Conservation (phyloP, 1,140 invertebrate genomes). For the Ceratina australensis region DNA sequence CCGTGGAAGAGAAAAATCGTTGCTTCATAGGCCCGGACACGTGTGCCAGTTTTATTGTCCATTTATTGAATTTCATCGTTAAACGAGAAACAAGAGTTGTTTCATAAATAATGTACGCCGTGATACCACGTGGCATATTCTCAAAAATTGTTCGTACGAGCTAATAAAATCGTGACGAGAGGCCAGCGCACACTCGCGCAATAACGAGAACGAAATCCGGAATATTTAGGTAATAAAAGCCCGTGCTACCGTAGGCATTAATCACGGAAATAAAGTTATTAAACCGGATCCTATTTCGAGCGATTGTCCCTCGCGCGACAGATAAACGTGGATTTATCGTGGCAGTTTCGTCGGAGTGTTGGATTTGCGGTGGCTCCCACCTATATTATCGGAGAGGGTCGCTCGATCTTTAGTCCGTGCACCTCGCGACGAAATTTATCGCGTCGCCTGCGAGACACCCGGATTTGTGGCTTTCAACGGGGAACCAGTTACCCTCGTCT, state of each 20-base stretch:
- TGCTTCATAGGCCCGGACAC: no score
- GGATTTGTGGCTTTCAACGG: conserved; percentile 58
- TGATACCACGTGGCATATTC: no score
- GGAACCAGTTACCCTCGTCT: conserved; percentile 23
- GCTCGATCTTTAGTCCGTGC: conserved; percentile 36
- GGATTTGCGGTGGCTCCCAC: conserved; percentile 42
- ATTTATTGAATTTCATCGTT: no score
- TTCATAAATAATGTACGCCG: no score
- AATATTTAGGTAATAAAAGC: not conserved
- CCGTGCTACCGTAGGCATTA: not conserved
- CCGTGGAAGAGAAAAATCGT: no score
- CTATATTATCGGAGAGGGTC: conserved; percentile 39
- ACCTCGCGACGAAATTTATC: conserved; percentile 37
- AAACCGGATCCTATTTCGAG: conserved; percentile 34
- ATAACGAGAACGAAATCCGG: not conserved
- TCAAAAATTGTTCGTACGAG: no score
- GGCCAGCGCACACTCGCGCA: no score
- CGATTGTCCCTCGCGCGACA: conserved; percentile 36
- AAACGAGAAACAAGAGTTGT: no score
- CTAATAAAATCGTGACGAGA: no score
- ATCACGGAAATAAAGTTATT: conserved; percentile 32
- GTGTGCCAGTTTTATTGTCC: no score
- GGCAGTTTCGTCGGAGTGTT: conserved; percentile 20
- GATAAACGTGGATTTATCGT: conserved; percentile 50
- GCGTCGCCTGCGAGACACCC: conserved; percentile 43